Evolutionary conservation across 1,140 invertebrate genomes (phyloP), one percentile per base, ranked within the genome.

Genomic region (Eriocheir sinensis): DNA sequence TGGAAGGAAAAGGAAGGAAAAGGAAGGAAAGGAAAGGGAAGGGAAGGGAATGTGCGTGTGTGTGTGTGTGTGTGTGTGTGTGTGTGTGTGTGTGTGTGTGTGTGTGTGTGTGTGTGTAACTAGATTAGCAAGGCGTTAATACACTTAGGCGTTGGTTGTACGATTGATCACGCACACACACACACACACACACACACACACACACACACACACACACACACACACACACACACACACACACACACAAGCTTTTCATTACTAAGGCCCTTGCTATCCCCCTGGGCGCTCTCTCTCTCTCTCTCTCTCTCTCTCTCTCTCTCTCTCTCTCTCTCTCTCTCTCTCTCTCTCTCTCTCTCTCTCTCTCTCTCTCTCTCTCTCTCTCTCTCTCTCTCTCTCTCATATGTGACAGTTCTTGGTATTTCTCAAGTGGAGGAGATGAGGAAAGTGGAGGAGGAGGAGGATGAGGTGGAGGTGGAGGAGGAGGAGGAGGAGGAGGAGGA

Each of bases 201-300:
- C 80, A 81, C 80, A 81, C 80, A 81, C 6, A 81, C 80, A 81
- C 80, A 81, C 6, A 81, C 80, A 81, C 80, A 81, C 6, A 81
- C 80, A 81, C 80, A 81, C 6, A 81, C 80, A 81, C 81, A 85
- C 2, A 85, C 81, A 85, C 12, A 17, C 8, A 85, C 9, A 85
- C 81, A 85, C 81, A 85, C 81, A 85, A 15, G n/a, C 81, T 12
- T 34, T 15, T 72, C 60, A 72, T 72, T 15, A 15, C n/a, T 72
- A 72, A 72, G n/a, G 12, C 12, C 60, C 12, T n/a, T 15, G n/a
- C 12, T 72, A 72, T 72, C 12, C 60, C 12, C n/a, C 12, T n/a
- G n/a, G 60, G n/a, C n/a, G n/a, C n/a, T 15, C 60, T 72, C 60
- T 72, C 60, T 72, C 60, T 72, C 60, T 72, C 60, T 72, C 60